Evolutionary conservation across 2,113 vertebrate species (phyloP).

Genomic region (human (Homo sapiens)): GRCh38 chr3:26753501-26754000

Average conservation of each 20-base stretch:
- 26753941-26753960: background rate
- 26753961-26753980: background rate
- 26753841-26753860: background rate
- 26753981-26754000: no score
- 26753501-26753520: background rate
- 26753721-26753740: background rate
- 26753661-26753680: background rate
- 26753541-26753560: background rate
- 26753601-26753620: background rate
- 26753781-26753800: background rate
- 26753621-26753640: background rate
- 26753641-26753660: background rate
- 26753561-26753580: background rate
- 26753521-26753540: background rate
- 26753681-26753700: background rate
- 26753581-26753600: background rate
- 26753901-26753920: background rate
- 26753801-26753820: background rate
- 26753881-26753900: background rate
- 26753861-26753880: background rate
- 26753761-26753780: background rate
- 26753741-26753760: background rate
- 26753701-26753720: background rate
- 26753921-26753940: background rate
- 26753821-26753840: background rate